A percentile compares a stretch with the other conserved stretches of the same genome.
phyloP scores from a whole-genome alignment of 2,113 vertebrate species.

The Leptobrachium ailaonicum region DNA sequence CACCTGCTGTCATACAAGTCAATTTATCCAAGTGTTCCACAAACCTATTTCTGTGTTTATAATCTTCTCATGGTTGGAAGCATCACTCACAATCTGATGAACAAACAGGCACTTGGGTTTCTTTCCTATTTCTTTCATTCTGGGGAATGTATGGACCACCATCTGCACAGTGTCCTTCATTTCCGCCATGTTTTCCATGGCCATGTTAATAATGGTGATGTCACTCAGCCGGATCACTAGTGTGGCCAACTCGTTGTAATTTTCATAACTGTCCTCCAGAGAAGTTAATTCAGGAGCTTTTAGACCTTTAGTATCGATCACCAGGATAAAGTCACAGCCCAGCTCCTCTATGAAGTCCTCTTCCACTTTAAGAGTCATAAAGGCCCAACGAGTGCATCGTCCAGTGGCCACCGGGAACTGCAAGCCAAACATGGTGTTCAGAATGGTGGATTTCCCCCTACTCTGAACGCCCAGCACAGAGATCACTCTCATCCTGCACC shows the following conservation, averaged over 20 bases:
- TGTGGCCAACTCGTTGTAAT: conserved; percentile 5
- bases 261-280: no score
- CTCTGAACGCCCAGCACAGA: no score
- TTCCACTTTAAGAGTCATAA: no score
- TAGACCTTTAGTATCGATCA: no score
- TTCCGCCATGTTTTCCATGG: conserved; percentile 54
- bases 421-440: no score
- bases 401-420: no score
- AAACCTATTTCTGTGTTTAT: conserved; percentile 25
- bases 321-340: no score
- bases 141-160: conserved; percentile 71
- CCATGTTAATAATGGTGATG: conserved; percentile 70
- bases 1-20: conserved; percentile 56
- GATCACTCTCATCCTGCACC: no score
- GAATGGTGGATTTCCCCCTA: no score
- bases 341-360: no score
- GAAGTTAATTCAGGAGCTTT: no score
- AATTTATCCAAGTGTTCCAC: conserved; percentile 65
- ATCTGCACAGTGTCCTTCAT: conserved; percentile 66
- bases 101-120: conserved; percentile 73
- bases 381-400: no score
- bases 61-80: conserved; percentile 65
- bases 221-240: conserved; percentile 71
- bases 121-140: conserved; percentile 63
- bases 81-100: conserved; percentile 71